Base-by-base conservation (phyloP, 2,888 invertebrate species). In the Harmothoe impar region DNA sequence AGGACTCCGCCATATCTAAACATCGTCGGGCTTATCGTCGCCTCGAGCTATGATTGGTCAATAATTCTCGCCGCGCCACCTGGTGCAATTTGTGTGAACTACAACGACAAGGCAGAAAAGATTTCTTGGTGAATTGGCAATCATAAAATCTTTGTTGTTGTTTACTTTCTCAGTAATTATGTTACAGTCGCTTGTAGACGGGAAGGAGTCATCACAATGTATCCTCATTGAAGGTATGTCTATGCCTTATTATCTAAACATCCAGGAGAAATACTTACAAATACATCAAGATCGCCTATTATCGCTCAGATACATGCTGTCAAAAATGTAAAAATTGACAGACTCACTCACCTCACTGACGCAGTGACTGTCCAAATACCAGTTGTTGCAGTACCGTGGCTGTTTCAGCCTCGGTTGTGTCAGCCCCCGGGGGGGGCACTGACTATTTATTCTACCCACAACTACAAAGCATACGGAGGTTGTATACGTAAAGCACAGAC, bases 141-240 rank as follows among this genome's bases (percentile, higher is more conserved):
- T n/a, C n/a, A n/a, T n/a, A 31, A 7, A 31, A 77, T 29, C 5
- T 25, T 15, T 77, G 17, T 1, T 15, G 25, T 31, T 62, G 62
- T 17, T 17, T 62, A 62, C 15, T 29, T 77, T 77, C 0, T 7
- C 77, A 31, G 5, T n/a, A 77, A 20, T 23, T 12, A 81, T 81
- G 81, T 35, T 81, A n/a, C 35, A 81, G 20, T 81, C 81, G 35
- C 81, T 52, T 88, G 68, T 51, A 90, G 91, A 35, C 89, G 91
- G 54, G 92, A 93, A 91, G 89, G 90, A 54, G 15, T 31, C 33
- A 62, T 92, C 92, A 20, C 81, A 89, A 51, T 15, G 90, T 68
- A 89, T 92, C 35, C 43, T 92, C 5, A 92, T 93, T 12, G 91
- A 93, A 90, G 93, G 92, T 91, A 91, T 25, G 56, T 25, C 54